A percentile compares a stretch with the other conserved stretches of the same genome.
phyloP scores from a whole-genome alignment of 2,888 invertebrate species.

The Oscheius sp. region DNA sequence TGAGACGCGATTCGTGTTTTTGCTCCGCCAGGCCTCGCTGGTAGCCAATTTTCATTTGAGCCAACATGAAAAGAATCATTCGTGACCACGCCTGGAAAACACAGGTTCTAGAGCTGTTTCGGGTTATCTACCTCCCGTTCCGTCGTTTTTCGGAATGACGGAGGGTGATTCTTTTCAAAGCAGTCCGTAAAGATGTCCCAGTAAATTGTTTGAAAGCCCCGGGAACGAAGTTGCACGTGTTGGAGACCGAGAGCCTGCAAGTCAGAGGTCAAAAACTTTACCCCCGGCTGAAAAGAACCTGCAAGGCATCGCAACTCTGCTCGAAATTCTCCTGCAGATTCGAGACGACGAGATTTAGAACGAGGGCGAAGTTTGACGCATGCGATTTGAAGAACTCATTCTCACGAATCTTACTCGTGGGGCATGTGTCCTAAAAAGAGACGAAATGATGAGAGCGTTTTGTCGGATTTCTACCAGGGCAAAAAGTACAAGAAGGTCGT shows the following conservation, averaged over 20 bases:
- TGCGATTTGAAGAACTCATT: conserved; percentile 60
- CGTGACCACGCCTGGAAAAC: conserved; percentile 55
- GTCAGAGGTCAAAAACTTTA: background rate
- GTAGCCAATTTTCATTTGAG: conserved; percentile 64
- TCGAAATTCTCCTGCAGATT: conserved; percentile 60
- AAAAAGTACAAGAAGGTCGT: conserved; percentile 49
- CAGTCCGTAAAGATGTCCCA: conserved; percentile 64
- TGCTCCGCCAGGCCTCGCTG: conserved; percentile 41
- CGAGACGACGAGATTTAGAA: conserved; percentile 57
- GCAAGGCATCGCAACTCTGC: conserved; percentile 58
- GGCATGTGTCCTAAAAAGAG: conserved; percentile 45
- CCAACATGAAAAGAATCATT: conserved; percentile 62
- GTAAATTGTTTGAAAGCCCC: conserved; percentile 58
- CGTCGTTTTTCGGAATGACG: conserved; percentile 51
- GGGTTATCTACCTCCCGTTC: conserved; percentile 43
- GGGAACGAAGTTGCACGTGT: conserved; percentile 47
- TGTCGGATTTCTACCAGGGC: conserved; percentile 38
- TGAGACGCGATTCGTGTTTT: conserved; percentile 36
- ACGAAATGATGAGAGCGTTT: background rate
- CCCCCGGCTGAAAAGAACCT: conserved; percentile 38
- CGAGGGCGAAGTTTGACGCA: conserved; percentile 58
- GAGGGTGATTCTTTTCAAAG: conserved; percentile 59
- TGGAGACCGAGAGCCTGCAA: conserved; percentile 58
- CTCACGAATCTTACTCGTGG: conserved; percentile 49
- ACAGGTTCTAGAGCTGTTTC: background rate